Conservation (phyloP, 2,113 vertebrate genomes). For the Suricata suricatta region DNA sequence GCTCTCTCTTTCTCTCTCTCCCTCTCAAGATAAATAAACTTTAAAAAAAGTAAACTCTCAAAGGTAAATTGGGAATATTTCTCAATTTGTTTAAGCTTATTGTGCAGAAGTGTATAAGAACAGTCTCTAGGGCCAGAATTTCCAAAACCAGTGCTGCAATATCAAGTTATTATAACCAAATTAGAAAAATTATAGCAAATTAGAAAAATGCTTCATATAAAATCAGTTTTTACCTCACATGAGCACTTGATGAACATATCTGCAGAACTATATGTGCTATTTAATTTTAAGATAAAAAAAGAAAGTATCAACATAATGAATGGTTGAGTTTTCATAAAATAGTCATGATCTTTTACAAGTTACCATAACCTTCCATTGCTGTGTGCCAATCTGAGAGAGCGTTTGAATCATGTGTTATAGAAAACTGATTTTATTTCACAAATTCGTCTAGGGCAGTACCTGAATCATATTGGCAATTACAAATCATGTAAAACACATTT, state of each 20-base stretch:
- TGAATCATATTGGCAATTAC: constrained; percentile 61
- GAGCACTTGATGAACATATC: not conserved
- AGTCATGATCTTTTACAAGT: not conserved
- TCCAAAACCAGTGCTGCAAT: not conserved
- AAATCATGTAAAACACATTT: constrained; percentile 53
- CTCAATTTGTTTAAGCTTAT: not conserved
- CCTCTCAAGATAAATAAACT: no score
- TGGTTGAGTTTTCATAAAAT: not conserved
- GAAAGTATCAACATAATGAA: not conserved
- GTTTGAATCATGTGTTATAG: not conserved
- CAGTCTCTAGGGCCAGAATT: not conserved
- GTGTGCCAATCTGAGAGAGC: not conserved
- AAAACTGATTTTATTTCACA: constrained; percentile 45
- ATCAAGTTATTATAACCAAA: not conserved
- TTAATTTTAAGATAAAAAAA: not conserved
- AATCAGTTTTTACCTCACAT: not conserved
- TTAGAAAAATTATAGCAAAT: not conserved
- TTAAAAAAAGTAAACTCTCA: not conserved
- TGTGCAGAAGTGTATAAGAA: not conserved
- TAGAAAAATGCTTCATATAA: not conserved
- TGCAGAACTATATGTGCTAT: not conserved
- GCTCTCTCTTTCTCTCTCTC: no score
- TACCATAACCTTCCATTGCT: not conserved
- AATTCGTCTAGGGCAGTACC: not conserved
- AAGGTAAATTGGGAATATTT: not conserved